A percentile compares a stretch with the other conserved stretches of the same genome.
phyloP scores from a whole-genome alignment of 2,888 invertebrate genomes.

The Dolichomitus sp. region DNA sequence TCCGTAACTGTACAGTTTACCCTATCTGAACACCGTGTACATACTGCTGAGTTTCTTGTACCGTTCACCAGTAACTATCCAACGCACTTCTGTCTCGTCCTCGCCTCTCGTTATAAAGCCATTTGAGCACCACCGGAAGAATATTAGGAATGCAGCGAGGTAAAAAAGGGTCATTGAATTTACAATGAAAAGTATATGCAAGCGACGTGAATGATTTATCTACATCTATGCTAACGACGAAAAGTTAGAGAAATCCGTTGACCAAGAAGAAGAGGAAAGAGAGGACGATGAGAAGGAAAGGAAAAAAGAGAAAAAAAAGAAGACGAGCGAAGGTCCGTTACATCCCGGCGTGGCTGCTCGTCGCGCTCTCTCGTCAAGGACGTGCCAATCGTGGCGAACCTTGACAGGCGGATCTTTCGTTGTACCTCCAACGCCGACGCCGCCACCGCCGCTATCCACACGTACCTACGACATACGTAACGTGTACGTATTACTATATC shows the following conservation, averaged over 20 bases:
- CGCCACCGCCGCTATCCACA: conserved; percentile 30
- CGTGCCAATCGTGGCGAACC: conserved; percentile 68
- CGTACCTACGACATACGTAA: conserved; percentile 57
- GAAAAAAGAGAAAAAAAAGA: conserved; percentile 24
- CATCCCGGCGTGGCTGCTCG: conserved; percentile 57
- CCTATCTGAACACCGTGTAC: background rate
- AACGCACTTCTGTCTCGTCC: background rate
- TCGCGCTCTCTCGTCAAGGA: conserved; percentile 62
- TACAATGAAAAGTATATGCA: conserved; percentile 9
- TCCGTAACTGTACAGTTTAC: background rate
- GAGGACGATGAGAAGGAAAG: background rate
- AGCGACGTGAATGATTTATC: conserved; percentile 6
- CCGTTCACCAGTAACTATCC: background rate
- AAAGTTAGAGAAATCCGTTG: conserved; percentile 39
- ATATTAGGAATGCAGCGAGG: conserved; percentile 1
- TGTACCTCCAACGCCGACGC: conserved; percentile 59
- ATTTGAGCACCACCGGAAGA: background rate
- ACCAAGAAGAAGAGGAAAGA: conserved; percentile 37
- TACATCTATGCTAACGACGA: conserved; percentile 29
- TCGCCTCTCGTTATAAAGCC: conserved; percentile 25
- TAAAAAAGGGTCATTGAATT: conserved; percentile 21
- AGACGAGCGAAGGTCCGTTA: conserved; percentile 66
- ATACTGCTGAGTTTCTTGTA: background rate
- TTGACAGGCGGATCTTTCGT: conserved; percentile 69
- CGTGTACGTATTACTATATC: conserved; percentile 42